A percentile compares a stretch with the other conserved stretches of the same genome.
phyloP scores from a whole-genome alignment of 2,888 invertebrate genomes.

The Dicyrtoma fusca region DNA sequence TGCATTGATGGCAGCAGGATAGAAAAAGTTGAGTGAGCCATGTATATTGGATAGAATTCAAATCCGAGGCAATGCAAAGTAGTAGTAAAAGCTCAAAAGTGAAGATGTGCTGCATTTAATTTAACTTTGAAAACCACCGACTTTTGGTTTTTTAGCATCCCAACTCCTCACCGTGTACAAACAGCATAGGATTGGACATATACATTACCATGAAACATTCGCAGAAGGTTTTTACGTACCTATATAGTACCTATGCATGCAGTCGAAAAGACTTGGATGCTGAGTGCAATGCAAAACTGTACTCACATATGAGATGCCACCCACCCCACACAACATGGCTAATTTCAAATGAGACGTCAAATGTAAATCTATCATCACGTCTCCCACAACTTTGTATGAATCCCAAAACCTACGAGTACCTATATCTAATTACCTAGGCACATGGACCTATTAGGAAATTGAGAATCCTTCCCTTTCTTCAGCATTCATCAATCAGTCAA shows the following conservation, averaged over 20 bases:
- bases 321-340: conserved; percentile 31
- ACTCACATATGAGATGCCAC: background rate
- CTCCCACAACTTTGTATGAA: too few relatives aligned
- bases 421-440: too few relatives aligned
- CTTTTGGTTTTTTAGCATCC: background rate
- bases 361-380: conserved; percentile 14
- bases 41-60: background rate
- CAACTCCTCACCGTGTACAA: too few relatives aligned
- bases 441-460: too few relatives aligned
- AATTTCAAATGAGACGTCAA: conserved; percentile 39
- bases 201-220: background rate
- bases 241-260: too few relatives aligned
- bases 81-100: background rate
- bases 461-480: too few relatives aligned
- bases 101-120: background rate
- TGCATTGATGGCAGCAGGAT: too few relatives aligned
- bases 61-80: background rate
- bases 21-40: background rate
- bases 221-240: background rate
- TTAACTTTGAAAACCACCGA: conserved; percentile 23
- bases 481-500: too few relatives aligned
- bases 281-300: too few relatives aligned
- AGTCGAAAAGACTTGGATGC: too few relatives aligned
- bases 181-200: too few relatives aligned
- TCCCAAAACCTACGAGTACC: too few relatives aligned